Evolutionary conservation across 1,140 invertebrate genomes (phyloP).

Genomic region (Drosophila erecta): DNA sequence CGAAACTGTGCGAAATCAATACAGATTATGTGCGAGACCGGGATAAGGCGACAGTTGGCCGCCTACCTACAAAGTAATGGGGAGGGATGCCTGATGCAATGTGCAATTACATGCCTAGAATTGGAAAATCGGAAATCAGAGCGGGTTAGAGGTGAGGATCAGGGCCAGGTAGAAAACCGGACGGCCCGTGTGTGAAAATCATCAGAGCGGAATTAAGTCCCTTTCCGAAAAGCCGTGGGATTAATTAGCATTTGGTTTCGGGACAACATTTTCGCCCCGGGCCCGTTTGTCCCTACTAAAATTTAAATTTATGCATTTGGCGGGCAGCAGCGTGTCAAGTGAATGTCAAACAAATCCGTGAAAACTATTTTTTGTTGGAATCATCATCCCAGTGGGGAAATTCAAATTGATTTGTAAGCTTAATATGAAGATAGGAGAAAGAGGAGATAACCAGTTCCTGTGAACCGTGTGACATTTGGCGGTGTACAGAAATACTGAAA

Average conservation of each 20-base stretch:
- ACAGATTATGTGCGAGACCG: conserved; percentile 54
- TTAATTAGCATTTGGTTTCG: conserved; percentile 79
- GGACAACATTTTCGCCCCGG: conserved; percentile 13
- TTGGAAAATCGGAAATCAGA: conserved; percentile 58
- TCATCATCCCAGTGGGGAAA: conserved; percentile 11
- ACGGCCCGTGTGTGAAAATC: conserved; percentile 67
- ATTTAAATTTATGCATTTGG: conserved; percentile 48
- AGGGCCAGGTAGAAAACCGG: conserved; percentile 15
- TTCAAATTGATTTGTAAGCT: conserved; percentile 71
- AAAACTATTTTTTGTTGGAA: conserved; percentile 36
- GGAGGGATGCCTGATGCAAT: conserved; percentile 42
- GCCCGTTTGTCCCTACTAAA: conserved; percentile 19
- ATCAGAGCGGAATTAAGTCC: conserved; percentile 60
- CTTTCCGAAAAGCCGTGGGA: conserved; percentile 51
- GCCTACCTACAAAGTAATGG: conserved; percentile 22
- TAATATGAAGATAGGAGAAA: conserved; percentile 23
- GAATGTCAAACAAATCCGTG: conserved; percentile 74
- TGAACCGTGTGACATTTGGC: conserved; percentile 42
- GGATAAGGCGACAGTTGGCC: conserved; percentile 46
- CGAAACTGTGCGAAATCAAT: conserved; percentile 54
- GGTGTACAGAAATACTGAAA: conserved; percentile 21
- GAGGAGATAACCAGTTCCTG: conserved; percentile 47
- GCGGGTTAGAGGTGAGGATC: conserved; percentile 39
- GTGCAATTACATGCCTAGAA: conserved; percentile 78
- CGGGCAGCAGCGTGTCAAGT: conserved; percentile 58